phyloP scores from a whole-genome alignment of 2,888 invertebrate species.

The Adelognathus sp. region DNA sequence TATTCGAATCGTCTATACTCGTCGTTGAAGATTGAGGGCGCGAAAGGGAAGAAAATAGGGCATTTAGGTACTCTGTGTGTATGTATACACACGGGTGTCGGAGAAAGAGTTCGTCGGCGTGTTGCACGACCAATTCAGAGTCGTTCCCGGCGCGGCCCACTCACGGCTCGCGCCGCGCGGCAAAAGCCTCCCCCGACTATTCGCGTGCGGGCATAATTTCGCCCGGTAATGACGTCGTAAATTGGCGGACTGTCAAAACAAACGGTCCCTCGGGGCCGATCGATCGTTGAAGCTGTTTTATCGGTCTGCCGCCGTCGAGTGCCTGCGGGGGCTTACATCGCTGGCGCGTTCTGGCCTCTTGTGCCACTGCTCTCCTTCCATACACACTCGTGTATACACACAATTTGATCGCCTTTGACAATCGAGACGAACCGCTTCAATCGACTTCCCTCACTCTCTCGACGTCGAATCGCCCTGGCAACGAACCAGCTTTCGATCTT shows the following conservation, averaged over 20 bases:
- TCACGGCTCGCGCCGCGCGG: background rate
- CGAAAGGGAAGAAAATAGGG: conserved; percentile 29
- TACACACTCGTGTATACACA: background rate
- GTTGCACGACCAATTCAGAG: conserved; percentile 28
- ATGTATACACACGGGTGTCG: background rate
- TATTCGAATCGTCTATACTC: background rate
- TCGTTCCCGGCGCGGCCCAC: conserved; percentile 7
- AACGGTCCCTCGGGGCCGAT: conserved; percentile 55
- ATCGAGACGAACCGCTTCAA: background rate
- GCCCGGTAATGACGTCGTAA: conserved; percentile 54
- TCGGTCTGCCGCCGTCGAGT: conserved; percentile 21
- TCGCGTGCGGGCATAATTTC: conserved; percentile 50
- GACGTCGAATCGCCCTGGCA: too few relatives aligned
- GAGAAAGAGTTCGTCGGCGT: conserved; percentile 3
- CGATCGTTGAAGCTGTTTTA: conserved; percentile 53
- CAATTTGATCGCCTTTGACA: background rate
- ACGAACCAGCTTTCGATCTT: too few relatives aligned
- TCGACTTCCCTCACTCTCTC: background rate
- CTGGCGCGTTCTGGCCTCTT: background rate
- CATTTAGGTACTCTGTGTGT: background rate
- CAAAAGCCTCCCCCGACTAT: conserved; percentile 30
- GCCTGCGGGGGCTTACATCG: conserved; percentile 1
- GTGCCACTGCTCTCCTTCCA: background rate
- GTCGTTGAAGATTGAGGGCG: background rate
- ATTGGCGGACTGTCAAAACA: conserved; percentile 57